Evolutionary conservation across 2,797 vertebrate genomes (phyloP).

Genomic region (Allobates femoralis): DNA sequence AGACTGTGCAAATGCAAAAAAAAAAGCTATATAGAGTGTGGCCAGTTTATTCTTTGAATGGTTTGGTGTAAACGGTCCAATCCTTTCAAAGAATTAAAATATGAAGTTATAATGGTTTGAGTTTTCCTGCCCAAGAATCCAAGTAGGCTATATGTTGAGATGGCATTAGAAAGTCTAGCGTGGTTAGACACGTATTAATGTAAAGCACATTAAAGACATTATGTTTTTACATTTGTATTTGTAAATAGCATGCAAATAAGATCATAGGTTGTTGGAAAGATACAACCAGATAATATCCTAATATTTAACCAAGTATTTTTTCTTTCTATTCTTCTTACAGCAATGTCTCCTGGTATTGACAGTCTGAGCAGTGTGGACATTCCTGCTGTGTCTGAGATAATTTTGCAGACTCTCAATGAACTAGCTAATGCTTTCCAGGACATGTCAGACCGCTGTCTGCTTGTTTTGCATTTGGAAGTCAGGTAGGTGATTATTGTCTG

Average conservation of each 20-base stretch:
- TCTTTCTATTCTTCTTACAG: slow-evolving; percentile 65
- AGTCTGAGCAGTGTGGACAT: slow-evolving; percentile 80
- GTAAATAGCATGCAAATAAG: not conserved
- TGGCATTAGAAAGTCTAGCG: not conserved
- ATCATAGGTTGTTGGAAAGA: not conserved
- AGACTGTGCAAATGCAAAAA: too few relatives aligned
- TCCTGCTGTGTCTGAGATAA: slow-evolving; percentile 88
- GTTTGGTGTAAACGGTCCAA: too few relatives aligned
- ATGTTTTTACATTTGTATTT: not conserved
- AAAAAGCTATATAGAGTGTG: too few relatives aligned
- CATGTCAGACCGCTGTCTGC: slow-evolving; percentile 92
- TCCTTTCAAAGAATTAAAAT: too few relatives aligned
- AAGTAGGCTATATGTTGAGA: not conserved
- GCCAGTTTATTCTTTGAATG: too few relatives aligned
- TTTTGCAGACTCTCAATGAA: slow-evolving; percentile 89
- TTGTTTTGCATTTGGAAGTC: slow-evolving; percentile 94
- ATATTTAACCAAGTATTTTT: not conserved
- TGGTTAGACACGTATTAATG: not conserved
- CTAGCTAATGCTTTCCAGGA: slow-evolving; percentile 92
- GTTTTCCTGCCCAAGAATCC: too few relatives aligned
- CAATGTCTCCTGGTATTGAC: slow-evolving; percentile 82
- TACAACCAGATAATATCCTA: not conserved
- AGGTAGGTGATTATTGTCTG: slow-evolving; percentile 78
- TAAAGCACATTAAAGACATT: not conserved
- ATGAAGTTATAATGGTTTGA: too few relatives aligned